Conservation (phyloP, 2,888 invertebrate species). For the Pollenia amentaria region DNA sequence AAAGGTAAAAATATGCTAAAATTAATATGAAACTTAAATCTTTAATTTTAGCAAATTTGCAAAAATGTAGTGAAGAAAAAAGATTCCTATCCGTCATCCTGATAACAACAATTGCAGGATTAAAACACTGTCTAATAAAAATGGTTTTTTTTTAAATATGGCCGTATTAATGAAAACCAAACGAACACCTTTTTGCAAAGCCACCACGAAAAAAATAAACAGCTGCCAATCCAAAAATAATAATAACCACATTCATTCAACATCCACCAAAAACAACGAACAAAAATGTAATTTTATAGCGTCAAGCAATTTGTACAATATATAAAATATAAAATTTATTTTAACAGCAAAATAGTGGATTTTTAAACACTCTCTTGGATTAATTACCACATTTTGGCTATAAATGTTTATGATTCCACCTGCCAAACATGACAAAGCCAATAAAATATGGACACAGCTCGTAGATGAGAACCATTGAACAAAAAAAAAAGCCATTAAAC, state of each 20-base stretch:
- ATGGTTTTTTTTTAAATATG: constrained; percentile 25
- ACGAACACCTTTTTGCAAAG: constrained; percentile 52
- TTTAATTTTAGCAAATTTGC: constrained; percentile 15
- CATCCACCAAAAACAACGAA: constrained; percentile 28
- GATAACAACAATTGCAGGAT: constrained; percentile 45
- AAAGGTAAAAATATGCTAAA: too few species aligned
- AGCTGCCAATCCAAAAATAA: constrained; percentile 50
- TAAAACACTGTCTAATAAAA: constrained; percentile 27
- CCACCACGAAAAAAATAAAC: constrained; percentile 17
- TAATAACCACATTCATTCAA: constrained; percentile 26
- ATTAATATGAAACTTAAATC: neutral
- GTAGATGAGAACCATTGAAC: constrained; percentile 35
- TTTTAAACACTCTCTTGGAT: constrained; percentile 73
- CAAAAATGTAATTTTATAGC: constrained; percentile 61
- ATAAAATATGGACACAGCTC: constrained; percentile 50
- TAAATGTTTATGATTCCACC: constrained; percentile 71
- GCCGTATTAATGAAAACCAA: constrained; percentile 23
- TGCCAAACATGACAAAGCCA: constrained; percentile 72
- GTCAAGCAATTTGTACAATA: constrained; percentile 70
- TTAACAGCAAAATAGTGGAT: constrained; percentile 68
- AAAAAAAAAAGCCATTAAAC: constrained; percentile 63
- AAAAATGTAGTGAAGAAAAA: neutral
- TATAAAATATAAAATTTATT: constrained; percentile 3
- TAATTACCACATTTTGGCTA: constrained; percentile 72
- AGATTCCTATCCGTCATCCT: constrained; percentile 19